Percentiles rank a stretch among this genome's conserved stretches.
phyloP scores from a whole-genome alignment of 1,140 invertebrate species.

The Anastrepha ludens region DNA sequence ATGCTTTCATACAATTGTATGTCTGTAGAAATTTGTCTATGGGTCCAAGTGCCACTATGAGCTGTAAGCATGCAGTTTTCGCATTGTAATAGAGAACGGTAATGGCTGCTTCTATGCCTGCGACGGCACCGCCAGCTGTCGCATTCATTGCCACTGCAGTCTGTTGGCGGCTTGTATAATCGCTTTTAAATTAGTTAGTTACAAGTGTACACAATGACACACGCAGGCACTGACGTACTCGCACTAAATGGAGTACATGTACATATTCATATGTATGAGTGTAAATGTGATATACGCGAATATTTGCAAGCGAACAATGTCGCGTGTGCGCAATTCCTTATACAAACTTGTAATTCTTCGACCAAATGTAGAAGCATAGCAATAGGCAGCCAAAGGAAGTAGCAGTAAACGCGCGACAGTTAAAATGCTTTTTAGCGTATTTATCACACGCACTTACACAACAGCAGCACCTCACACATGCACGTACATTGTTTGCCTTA shows the following conservation, averaged over 20 bases:
- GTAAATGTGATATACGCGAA: neutral
- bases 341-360: slow-evolving; percentile 22
- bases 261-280: neutral
- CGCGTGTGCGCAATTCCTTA: neutral
- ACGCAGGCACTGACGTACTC: neutral
- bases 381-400: neutral
- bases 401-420: slow-evolving; percentile 22
- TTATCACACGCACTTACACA: slow-evolving; percentile 3
- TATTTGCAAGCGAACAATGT: slow-evolving; percentile 17
- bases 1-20: no score
- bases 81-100: neutral
- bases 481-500: neutral
- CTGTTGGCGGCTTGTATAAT: slow-evolving; percentile 50
- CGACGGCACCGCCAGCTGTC: slow-evolving; percentile 16
- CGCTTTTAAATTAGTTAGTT: slow-evolving; percentile 53
- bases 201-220: slow-evolving; percentile 25
- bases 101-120: neutral
- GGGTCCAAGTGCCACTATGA: neutral
- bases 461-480: neutral
- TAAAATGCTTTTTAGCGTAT: slow-evolving; percentile 49
- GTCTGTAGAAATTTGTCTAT: slow-evolving; percentile 19
- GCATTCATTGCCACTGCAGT: slow-evolving; percentile 25
- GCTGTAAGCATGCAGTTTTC: neutral
- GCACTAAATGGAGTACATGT: neutral
- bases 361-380: neutral